phyloP scores from a whole-genome alignment of 2,888 invertebrate species.

The Lymantria monacha region DNA sequence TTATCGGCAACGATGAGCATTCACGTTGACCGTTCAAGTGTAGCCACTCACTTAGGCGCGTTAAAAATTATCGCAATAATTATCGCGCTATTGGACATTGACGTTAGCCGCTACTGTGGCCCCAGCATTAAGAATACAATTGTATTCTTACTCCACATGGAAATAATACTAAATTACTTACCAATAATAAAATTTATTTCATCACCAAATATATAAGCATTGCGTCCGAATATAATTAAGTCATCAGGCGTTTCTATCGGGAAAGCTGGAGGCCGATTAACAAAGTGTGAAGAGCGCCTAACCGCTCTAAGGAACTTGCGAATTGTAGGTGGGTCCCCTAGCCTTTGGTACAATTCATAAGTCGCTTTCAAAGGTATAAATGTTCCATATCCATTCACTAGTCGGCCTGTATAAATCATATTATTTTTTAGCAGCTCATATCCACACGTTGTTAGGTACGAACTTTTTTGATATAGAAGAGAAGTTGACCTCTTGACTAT shows the following conservation, averaged over 20 bases:
- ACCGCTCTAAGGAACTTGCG: constrained; percentile 59
- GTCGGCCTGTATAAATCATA: constrained; percentile 41
- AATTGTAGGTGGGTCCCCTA: constrained; percentile 75
- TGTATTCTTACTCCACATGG: no score
- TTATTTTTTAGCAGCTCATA: no score
- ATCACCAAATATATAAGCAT: constrained; percentile 50
- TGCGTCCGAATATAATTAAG: constrained; percentile 41
- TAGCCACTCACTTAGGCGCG: no score
- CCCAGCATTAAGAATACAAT: no score
- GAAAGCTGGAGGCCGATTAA: constrained; percentile 33
- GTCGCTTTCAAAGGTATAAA: constrained; percentile 66
- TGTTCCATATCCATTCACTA: constrained; percentile 55
- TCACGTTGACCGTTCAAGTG: no score
- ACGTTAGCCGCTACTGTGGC: no score
- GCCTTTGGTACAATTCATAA: constrained; percentile 64
- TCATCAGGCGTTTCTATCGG: constrained; percentile 43
- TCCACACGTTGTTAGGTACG: neutral
- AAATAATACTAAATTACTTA: constrained; percentile 26
- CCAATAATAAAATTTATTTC: constrained; percentile 57
- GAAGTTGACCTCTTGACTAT: no score
- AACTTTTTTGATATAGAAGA: no score
- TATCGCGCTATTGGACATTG: no score
- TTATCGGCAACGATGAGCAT: no score
- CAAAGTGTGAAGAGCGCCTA: constrained; percentile 46
- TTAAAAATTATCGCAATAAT: no score